Percentiles rank a stretch among this genome's conserved stretches.
These are phyloP conservation scores for Periophthalmus magnuspinnatus DNA, from an alignment of 2,797 vertebrate genomes.

Conservation along the genomic window DNA sequence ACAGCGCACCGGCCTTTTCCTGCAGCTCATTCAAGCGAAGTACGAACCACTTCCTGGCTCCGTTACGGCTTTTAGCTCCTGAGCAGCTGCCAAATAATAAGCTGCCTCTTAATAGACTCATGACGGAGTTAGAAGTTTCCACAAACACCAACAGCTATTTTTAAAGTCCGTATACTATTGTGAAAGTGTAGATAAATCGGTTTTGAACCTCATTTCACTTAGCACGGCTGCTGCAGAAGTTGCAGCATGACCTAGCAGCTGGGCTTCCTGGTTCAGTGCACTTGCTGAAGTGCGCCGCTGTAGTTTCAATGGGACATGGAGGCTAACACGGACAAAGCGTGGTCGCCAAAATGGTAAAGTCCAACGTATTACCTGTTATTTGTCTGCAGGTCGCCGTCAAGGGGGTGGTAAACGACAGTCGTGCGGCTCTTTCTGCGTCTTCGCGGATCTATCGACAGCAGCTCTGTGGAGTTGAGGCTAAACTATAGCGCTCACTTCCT, in stretches of 20 bases:
- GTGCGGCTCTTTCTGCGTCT: conserved; percentile 63
- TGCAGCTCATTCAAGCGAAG: conserved; percentile 65
- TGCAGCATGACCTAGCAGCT: conserved; percentile 35
- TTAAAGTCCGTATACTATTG: rapidly evolving
- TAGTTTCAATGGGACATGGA: conserved; percentile 25
- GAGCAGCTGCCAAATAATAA: conserved; percentile 25
- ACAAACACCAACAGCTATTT: rapidly evolving
- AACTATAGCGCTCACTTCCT: conserved; percentile 62
- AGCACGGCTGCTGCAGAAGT: conserved; percentile 36
- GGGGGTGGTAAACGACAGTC: conserved; percentile 60
- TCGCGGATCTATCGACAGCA: conserved; percentile 66
- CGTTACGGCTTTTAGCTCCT: conserved; percentile 37
- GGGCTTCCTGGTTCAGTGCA: conserved; percentile 70
- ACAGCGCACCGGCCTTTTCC: conserved; percentile 29
- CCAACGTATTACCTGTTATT: conserved; percentile 66
- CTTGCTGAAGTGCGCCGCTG: conserved; percentile 38
- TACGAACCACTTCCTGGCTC: conserved; percentile 77
- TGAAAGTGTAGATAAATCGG: conserved; percentile 13
- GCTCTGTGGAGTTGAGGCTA: conserved; percentile 63
- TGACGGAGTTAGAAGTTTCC: rapidly evolving
- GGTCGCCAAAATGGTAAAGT: not conserved
- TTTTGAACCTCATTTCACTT: conserved; percentile 39
- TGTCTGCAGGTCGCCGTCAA: conserved; percentile 60
- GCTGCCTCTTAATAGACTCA: not conserved
- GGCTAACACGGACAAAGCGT: not conserved